Percentiles rank a stretch among this genome's conserved stretches.
Conservation (phyloP, 2,113 vertebrate species). For the Chlamydotis undulata region DNA sequence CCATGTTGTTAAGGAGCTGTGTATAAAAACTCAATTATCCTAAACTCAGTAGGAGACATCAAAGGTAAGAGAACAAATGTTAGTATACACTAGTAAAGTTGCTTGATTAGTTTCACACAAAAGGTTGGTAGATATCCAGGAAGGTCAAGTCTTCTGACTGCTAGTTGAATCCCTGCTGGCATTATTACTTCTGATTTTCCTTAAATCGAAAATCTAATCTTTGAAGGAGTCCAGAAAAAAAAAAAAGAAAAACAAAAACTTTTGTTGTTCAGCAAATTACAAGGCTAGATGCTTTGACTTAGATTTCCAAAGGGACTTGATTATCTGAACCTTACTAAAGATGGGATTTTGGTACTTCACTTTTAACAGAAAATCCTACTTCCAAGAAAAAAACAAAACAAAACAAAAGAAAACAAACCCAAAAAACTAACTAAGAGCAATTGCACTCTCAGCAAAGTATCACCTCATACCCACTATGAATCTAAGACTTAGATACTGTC, state of each 20-base stretch:
- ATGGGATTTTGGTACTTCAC: background rate
- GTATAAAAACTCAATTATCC: background rate
- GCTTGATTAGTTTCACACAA: background rate
- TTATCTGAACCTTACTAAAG: background rate
- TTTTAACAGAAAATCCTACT: background rate
- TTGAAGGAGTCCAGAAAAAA: background rate
- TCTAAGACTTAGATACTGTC: background rate
- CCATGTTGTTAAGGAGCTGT: background rate
- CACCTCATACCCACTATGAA: background rate
- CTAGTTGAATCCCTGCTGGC: background rate
- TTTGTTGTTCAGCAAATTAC: background rate
- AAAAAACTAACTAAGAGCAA: background rate
- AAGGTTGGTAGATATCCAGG: background rate
- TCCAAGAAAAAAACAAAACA: background rate
- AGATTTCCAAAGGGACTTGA: background rate
- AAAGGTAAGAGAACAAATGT: background rate
- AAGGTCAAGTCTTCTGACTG: background rate
- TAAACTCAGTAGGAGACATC: background rate
- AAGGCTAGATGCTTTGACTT: background rate
- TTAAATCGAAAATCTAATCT: background rate
- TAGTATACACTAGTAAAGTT: background rate
- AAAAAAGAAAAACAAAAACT: background rate
- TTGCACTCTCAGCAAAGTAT: background rate
- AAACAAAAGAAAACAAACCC: too few species aligned
- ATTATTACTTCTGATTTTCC: constrained; percentile 1